A percentile compares a stretch with the other conserved stretches of the same genome.
These are phyloP conservation scores for Gambelia wislizenii DNA, from an alignment of 2,797 vertebrate genomes.

Conservation along the genomic window DNA sequence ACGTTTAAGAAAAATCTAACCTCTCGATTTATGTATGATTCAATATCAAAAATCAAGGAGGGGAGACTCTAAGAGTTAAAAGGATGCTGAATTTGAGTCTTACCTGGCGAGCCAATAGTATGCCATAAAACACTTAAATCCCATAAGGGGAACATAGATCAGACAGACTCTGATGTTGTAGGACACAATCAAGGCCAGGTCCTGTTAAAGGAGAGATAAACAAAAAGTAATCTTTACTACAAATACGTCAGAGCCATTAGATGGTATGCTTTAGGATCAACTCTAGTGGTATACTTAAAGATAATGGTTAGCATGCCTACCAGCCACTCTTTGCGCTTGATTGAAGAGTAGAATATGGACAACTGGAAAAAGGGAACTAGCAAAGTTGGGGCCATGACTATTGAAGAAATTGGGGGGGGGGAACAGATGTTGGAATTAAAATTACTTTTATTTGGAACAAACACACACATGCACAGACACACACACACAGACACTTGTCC, in stretches of 20 bases:
- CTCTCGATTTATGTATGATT: not conserved
- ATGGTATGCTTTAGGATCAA: not conserved
- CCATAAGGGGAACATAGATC: conserved; percentile 85
- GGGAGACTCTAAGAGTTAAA: not conserved
- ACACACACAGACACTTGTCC: not conserved
- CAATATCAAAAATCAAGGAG: not conserved
- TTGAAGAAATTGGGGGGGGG: not conserved
- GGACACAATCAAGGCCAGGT: conserved; percentile 83
- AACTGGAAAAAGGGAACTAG: conserved; percentile 82
- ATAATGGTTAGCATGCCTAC: conserved; percentile 70
- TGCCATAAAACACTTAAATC: conserved; percentile 81
- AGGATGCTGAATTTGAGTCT: not conserved
- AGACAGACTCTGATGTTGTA: conserved; percentile 85
- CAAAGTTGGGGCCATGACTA: conserved; percentile 81
- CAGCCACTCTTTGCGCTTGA: conserved; percentile 81
- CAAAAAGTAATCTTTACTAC: not conserved
- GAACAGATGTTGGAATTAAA: not conserved
- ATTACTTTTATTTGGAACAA: not conserved
- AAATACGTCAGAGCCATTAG: not conserved
- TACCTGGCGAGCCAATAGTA: conserved; percentile 90
- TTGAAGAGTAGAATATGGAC: conserved; percentile 78
- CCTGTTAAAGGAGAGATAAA: conserved; percentile 76
- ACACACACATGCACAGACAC: not conserved
- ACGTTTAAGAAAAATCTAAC: not conserved
- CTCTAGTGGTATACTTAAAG: not conserved